Conservation (phyloP, 2,888 invertebrate species). For the Beris chalybata region DNA sequence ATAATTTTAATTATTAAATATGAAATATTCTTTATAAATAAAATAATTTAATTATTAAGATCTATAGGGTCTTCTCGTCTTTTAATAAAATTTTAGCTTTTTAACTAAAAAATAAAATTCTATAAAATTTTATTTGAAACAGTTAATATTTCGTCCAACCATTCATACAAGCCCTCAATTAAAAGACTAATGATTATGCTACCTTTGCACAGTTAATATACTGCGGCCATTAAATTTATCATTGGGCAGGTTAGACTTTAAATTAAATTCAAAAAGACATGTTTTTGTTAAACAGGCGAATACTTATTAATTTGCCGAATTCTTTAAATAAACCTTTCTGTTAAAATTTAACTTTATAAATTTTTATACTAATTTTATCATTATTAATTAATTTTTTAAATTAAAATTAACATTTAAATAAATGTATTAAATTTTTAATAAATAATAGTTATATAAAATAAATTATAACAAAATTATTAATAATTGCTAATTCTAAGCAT, state of each 20-base stretch:
- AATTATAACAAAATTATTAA: slow-evolving; percentile 58
- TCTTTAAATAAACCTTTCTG: slow-evolving; percentile 60
- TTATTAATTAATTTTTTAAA: slow-evolving; percentile 57
- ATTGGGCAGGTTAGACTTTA: slow-evolving; percentile 71
- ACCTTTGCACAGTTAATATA: slow-evolving; percentile 79
- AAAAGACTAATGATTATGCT: slow-evolving; percentile 81
- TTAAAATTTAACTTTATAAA: slow-evolving; percentile 43
- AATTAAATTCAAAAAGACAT: slow-evolving; percentile 67
- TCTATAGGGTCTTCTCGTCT: slow-evolving; percentile 82
- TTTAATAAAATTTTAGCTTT: slow-evolving; percentile 67
- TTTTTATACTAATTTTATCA: slow-evolving; percentile 64
- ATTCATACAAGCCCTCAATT: slow-evolving; percentile 76
- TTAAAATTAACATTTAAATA: slow-evolving; percentile 56
- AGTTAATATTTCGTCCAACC: slow-evolving; percentile 68
- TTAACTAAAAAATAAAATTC: slow-evolving; percentile 65
- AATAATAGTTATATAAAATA: slow-evolving; percentile 58
- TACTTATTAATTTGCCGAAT: slow-evolving; percentile 64
- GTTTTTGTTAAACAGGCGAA: slow-evolving; percentile 79
- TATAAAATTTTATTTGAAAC: slow-evolving; percentile 59
- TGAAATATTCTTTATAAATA: slow-evolving; percentile 54
- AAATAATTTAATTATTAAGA: slow-evolving; percentile 60
- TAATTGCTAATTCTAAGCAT: slow-evolving; percentile 63
- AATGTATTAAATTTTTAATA: slow-evolving; percentile 53
- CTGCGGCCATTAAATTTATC: slow-evolving; percentile 80
- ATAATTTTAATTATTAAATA: slow-evolving; percentile 53